These are phyloP conservation scores for Maniola hyperantus DNA, from an alignment of 2,888 invertebrate species.

Conservation along the genomic window DNA sequence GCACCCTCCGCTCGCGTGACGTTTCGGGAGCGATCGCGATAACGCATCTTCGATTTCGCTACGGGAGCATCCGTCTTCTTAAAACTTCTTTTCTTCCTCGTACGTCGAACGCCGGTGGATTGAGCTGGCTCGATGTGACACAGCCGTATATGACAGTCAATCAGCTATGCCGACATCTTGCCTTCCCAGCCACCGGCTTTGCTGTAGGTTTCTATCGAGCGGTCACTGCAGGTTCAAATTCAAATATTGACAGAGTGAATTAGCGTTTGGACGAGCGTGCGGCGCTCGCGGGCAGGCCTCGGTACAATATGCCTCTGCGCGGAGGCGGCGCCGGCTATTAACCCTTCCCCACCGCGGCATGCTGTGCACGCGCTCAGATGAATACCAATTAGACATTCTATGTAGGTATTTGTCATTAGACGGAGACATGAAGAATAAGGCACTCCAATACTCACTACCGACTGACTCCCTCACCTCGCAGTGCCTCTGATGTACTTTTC, in stretches of 20 bases:
- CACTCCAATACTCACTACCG: constrained; percentile 31
- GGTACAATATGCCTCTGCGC: constrained; percentile 81
- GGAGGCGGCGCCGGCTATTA: constrained; percentile 82
- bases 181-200: constrained; percentile 86
- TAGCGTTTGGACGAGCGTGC: constrained; percentile 68
- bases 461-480: constrained; percentile 27
- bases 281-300: constrained; percentile 77
- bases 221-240: constrained; percentile 66
- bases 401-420: constrained; percentile 62
- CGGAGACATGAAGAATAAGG: constrained; percentile 43
- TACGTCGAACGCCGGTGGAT: constrained; percentile 79
- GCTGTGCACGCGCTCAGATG: constrained; percentile 80
- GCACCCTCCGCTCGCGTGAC: constrained; percentile 63
- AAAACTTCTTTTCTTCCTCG: constrained; percentile 47
- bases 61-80: constrained; percentile 62
- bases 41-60: constrained; percentile 50
- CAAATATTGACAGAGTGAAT: constrained; percentile 74
- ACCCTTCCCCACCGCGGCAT: constrained; percentile 82
- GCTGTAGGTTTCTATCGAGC: constrained; percentile 43
- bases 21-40: constrained; percentile 75
- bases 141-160: constrained; percentile 87
- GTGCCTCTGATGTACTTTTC: constrained; percentile 46
- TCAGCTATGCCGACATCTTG: constrained; percentile 96
- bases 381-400: constrained; percentile 79
- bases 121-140: constrained; percentile 92